Base-by-base conservation (phyloP, 2,888 invertebrate species). In the Cryptocephalus moraei region DNA sequence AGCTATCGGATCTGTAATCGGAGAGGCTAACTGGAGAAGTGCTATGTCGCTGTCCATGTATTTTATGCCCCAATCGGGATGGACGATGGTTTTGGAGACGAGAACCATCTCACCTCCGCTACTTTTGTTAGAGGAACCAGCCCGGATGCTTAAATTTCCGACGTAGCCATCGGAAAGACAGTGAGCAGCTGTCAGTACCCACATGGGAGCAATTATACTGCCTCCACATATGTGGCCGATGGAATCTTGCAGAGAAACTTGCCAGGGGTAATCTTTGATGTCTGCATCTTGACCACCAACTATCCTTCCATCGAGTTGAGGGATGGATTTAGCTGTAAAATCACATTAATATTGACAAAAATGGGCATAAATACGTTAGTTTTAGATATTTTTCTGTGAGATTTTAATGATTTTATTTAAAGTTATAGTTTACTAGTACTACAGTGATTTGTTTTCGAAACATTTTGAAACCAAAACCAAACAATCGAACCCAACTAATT, bases 1-100 rank as follows among this genome's bases (percentile, higher is more conserved):
- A 22, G 45, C 45, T 12, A 31, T 41, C 2, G 9, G 8, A 10
- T 9, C 10, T 8, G 41, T 34, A 31, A 45, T 41, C 34, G 33
- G 13, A 2, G 2, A 10, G 13, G 41, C 12, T 8, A 52, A 41
- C 38, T 52, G 38, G 11, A 52, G 32, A 32, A 52, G 13, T 1
- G 49, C 47, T 32, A 52, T 52, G 22, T 52, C 51, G 12, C 46
- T 45, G 36, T 52, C 51, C 32, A 47, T 45, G 9, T 33, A 32
- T 13, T 32, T 39, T 22, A 8, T 11, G 41, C 48, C 46, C 45
- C 49, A 49, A 8, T 36, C 38, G 13, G 49, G 41, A 12, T 52
- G 42, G 32, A 43, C 34, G 32, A 45, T 32, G 31, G 48, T 44
- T 32, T 11, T 49, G 8, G 47, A 11, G 2, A 49, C 44, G n/a